phyloP scores from a whole-genome alignment of 2,113 vertebrate genomes.

The Bubo bubo region DNA sequence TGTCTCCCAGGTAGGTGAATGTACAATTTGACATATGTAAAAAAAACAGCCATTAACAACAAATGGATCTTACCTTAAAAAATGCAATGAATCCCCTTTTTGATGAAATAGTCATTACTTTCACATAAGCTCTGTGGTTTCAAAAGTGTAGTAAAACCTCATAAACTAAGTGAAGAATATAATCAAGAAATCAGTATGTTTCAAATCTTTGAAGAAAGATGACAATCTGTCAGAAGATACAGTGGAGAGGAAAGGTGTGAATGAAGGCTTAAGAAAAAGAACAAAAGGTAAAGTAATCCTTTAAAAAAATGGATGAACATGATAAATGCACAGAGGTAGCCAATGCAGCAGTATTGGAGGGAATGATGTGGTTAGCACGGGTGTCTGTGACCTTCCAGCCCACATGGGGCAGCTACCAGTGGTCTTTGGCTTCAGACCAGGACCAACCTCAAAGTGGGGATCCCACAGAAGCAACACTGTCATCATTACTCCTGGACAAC shows the following conservation, averaged over 20 bases:
- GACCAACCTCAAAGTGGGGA: neutral
- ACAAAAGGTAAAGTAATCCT: neutral
- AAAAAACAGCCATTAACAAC: neutral
- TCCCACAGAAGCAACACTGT: neutral
- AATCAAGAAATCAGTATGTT: neutral
- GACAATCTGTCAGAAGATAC: neutral
- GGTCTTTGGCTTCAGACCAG: neutral
- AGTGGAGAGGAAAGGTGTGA: neutral
- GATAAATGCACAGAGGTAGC: no score
- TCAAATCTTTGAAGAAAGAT: neutral
- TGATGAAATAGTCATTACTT: neutral
- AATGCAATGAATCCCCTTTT: neutral
- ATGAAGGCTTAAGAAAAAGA: neutral
- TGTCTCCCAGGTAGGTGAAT: neutral
- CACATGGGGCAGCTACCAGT: neutral
- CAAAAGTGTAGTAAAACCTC: neutral
- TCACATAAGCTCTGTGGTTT: neutral
- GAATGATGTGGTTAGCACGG: rapidly evolving
- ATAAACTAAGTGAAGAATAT: neutral
- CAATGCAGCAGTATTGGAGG: neutral
- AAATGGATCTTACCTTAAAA: neutral
- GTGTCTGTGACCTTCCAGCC: neutral
- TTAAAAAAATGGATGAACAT: neutral
- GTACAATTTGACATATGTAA: neutral
- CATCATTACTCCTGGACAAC: neutral